Base-by-base conservation (phyloP, 1,140 invertebrate genomes). In the Helicoverpa zea region DNA sequence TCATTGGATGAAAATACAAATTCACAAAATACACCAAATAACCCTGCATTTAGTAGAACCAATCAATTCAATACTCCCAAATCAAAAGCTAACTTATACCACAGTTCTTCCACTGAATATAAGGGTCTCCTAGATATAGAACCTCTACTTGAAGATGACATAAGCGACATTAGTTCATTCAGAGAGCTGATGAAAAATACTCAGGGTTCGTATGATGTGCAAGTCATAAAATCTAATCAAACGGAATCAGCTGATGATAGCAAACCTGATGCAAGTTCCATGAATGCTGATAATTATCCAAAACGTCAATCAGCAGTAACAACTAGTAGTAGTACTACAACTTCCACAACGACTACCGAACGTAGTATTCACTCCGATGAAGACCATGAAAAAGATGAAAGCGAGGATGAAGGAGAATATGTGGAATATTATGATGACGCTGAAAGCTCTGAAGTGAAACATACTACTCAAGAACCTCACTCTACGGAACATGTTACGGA, bases 71-170 rank as follows among this genome's bases (percentile, higher is more conserved):
- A 86, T 59, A 11, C 76, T 73, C 61, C 81, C 0, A 89, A 89
- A 85, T 73, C 87, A 66, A 83, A 84, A 54, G 68, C 81, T 66
- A 90, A 85, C 79, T 13, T 82, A 16, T 88, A 90, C 82, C 88
- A 90, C 16, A 89, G 84, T 84, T 86, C 91, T 76, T 94, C 95
- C 11, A 95, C 95, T 4, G 95, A 96, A 90, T 95, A 95, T 81
- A 95, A 95, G 88, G 88, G 94, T 29, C 80, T 94, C 43, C 90
- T 95, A 82, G 95, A 96, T 85, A 91, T 96, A 68, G 96, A 96
- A 87, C 94, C 95, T 11, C 85, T 96, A 64, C 89, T 96, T 51
- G 96, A 96, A 92, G 96, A 96, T 83, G 95, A 95, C 72, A 95
- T 95, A 76, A 92, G 93, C 84, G 94, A 95, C 80, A 84, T 94